Evolutionary conservation across 2,888 invertebrate genomes (phyloP).

Genomic region (Calameuta filiformis): DNA sequence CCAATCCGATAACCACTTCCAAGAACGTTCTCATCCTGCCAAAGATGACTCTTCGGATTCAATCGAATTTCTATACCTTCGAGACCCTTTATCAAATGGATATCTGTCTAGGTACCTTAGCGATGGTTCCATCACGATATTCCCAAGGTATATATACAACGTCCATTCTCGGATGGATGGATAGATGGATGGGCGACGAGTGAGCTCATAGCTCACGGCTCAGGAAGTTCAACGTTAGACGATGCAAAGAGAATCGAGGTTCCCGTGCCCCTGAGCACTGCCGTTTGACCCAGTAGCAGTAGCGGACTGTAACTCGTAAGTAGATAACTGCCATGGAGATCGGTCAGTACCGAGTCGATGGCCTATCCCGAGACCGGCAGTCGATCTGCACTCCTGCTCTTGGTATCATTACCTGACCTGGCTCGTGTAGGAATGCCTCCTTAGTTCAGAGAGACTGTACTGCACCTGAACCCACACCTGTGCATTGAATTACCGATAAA

Average conservation of each 20-base stretch:
- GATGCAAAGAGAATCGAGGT: slow-evolving; percentile 31
- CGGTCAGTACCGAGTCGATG: slow-evolving; percentile 42
- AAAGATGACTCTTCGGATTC: background rate
- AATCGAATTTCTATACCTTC: background rate
- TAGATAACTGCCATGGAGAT: slow-evolving; percentile 54
- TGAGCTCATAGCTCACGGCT: background rate
- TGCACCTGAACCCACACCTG: background rate
- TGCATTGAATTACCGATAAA: background rate
- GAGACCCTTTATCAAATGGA: background rate
- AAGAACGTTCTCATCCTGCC: background rate
- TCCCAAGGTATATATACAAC: background rate
- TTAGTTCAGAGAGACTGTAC: background rate
- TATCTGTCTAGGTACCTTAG: background rate
- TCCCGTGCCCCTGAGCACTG: slow-evolving; percentile 50
- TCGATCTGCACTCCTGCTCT: slow-evolving; percentile 29
- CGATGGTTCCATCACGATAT: background rate
- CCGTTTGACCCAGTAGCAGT: slow-evolving; percentile 56
- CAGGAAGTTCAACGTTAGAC: background rate
- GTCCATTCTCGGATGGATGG: background rate
- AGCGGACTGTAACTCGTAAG: slow-evolving; percentile 50
- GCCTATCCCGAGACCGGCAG: slow-evolving; percentile 21
- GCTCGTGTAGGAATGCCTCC: slow-evolving; percentile 52
- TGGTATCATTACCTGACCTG: slow-evolving; percentile 47
- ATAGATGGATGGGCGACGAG: background rate
- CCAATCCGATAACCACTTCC: background rate